Conservation (phyloP, 2,888 invertebrate species). For the Ellobium chinense region DNA sequence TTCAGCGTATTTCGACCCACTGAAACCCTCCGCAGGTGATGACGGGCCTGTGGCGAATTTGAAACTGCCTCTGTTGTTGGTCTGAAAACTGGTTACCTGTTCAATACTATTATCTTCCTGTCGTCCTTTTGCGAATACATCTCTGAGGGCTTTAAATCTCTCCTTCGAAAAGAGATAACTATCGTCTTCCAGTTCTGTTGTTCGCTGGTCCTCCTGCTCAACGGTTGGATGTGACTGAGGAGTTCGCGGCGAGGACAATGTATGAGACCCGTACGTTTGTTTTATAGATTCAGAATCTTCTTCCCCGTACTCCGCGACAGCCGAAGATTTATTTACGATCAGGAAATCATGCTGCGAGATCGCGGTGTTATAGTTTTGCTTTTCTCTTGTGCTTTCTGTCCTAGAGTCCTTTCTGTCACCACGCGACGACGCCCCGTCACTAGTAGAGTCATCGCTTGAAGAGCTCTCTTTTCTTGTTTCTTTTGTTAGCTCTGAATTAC, state of each 20-base stretch:
- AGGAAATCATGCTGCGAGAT: background rate
- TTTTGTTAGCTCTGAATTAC: background rate
- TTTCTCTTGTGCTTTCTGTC: background rate
- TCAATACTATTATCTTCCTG: background rate
- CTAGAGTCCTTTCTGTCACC: background rate
- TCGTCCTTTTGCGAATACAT: background rate
- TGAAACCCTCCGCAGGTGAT: background rate
- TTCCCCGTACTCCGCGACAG: background rate
- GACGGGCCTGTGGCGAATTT: background rate
- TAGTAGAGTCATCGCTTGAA: background rate
- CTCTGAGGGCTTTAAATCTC: slow-evolving; percentile 6
- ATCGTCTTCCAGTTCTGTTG: background rate
- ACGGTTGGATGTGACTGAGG: background rate
- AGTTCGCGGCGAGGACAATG: background rate
- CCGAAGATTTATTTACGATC: background rate
- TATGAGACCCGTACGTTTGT: background rate
- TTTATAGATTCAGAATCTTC: background rate
- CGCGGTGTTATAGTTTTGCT: background rate
- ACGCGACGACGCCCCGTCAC: background rate
- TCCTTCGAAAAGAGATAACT: slow-evolving; percentile 3
- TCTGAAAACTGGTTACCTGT: background rate
- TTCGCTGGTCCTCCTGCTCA: background rate
- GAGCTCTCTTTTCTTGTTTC: background rate
- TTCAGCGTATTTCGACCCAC: background rate
- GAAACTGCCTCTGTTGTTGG: background rate